These are phyloP conservation scores for Pyrrhia umbra DNA, from an alignment of 2,888 invertebrate genomes.

Conservation along the genomic window DNA sequence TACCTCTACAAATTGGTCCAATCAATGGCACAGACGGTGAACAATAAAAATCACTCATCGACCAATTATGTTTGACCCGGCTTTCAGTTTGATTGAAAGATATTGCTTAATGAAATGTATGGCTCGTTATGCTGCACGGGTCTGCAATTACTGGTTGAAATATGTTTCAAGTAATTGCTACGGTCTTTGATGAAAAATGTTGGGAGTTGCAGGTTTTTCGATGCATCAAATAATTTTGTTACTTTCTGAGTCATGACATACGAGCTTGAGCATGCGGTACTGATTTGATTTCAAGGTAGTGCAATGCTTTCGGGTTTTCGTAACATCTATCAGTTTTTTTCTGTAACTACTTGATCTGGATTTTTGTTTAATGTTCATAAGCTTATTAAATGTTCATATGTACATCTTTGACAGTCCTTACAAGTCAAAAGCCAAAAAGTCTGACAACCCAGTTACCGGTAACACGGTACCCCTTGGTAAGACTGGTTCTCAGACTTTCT, in stretches of 20 bases:
- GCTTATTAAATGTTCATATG: not conserved
- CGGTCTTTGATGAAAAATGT: conserved; percentile 18
- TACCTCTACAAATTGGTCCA: conserved; percentile 36
- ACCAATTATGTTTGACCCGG: conserved; percentile 54
- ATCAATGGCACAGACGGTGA: conserved; percentile 30
- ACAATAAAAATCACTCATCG: conserved; percentile 56
- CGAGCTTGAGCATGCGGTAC: no score
- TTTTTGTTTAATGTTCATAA: not conserved
- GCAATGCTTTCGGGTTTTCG: no score
- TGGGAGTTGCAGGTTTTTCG: conserved; percentile 1
- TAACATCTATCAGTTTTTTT: no score
- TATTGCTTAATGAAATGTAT: conserved; percentile 41
- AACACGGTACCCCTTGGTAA: no score
- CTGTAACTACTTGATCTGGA: not conserved
- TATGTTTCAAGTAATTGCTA: conserved; percentile 29
- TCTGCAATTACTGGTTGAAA: conserved; percentile 41
- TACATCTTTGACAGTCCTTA: no score
- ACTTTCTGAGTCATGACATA: no score
- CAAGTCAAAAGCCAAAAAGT: no score
- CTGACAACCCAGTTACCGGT: no score
- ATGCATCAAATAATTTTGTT: not conserved
- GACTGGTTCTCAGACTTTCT: no score
- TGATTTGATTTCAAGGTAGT: no score
- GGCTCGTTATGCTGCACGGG: conserved; percentile 30
- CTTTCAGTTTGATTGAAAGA: conserved; percentile 51